A percentile compares a stretch with the other conserved stretches of the same genome.
phyloP scores from a whole-genome alignment of 2,113 vertebrate species.

The Notarius quadriscutis region DNA sequence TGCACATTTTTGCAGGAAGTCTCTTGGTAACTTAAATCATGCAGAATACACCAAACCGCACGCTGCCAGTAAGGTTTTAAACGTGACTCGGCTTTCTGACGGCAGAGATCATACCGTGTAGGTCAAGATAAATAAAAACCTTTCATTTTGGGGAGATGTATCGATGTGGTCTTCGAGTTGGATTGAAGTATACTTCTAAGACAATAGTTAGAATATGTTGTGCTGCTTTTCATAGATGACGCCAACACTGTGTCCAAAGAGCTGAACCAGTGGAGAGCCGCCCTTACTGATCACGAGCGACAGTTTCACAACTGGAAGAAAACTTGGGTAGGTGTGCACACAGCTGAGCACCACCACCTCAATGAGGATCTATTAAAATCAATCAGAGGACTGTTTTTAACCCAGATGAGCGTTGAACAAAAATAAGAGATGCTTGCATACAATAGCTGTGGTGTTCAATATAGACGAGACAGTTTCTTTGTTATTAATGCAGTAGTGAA shows the following conservation, averaged over 20 bases:
- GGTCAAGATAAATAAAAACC: not conserved
- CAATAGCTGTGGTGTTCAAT: not conserved
- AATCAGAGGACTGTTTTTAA: not conserved
- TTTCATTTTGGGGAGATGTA: not conserved
- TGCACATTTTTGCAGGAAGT: not conserved
- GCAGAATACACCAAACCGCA: not conserved
- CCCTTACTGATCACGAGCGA: slow-evolving; percentile 78
- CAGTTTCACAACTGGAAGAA: slow-evolving; percentile 85
- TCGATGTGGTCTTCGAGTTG: not conserved
- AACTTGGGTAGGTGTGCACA: slow-evolving; percentile 77
- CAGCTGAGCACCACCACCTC: not conserved
- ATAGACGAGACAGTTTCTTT: not conserved
- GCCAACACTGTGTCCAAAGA: slow-evolving; percentile 73
- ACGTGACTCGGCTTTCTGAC: no score
- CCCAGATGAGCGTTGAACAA: not conserved
- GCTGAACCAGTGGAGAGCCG: slow-evolving; percentile 79
- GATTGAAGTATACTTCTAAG: not conserved
- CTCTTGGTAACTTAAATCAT: not conserved
- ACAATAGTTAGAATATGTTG: not conserved
- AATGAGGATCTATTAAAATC: not conserved
- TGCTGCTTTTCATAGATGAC: slow-evolving; percentile 71
- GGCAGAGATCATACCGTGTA: no score
- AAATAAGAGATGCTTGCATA: not conserved
- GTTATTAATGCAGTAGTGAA: not conserved
- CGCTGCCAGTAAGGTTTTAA: not conserved